Evolutionary conservation across 2,113 vertebrate species (phyloP).

Genomic region (Sciurus niger): DNA sequence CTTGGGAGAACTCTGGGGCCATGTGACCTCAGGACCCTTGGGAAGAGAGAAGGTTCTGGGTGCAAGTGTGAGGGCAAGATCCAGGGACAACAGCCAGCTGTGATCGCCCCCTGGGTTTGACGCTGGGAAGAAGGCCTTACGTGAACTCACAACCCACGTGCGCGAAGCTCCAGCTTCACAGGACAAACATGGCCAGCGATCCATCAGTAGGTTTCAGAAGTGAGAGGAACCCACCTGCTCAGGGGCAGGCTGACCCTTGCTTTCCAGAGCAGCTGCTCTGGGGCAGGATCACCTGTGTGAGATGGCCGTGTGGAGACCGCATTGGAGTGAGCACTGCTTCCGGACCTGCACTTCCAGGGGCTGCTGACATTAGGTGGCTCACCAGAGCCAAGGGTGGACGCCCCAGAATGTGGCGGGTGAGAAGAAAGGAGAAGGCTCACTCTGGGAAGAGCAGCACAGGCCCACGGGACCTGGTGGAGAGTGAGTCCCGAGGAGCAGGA

Average conservation of each 20-base stretch:
- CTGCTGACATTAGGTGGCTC: not conserved
- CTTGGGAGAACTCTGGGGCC: slow-evolving; percentile 78
- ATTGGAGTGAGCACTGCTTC: not conserved
- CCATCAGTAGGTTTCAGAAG: not conserved
- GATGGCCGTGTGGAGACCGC: not conserved
- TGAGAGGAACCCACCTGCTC: not conserved
- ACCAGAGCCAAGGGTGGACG: not conserved
- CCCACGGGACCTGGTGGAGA: not conserved
- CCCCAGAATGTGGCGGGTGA: not conserved
- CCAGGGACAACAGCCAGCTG: slow-evolving; percentile 55
- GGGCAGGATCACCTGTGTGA: not conserved
- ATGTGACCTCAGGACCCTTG: slow-evolving; percentile 64
- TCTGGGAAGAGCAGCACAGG: not conserved
- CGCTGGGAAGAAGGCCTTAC: not conserved
- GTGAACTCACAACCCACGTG: not conserved
- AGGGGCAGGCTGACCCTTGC: not conserved
- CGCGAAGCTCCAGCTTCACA: too few relatives aligned
- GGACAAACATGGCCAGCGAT: not conserved
- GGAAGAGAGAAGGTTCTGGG: slow-evolving; percentile 58
- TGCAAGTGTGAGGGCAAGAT: slow-evolving; percentile 74
- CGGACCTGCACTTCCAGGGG: not conserved
- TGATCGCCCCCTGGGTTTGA: too few relatives aligned
- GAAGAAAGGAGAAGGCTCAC: not conserved
- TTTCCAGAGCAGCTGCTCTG: not conserved
- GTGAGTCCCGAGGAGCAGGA: not conserved